Evolutionary conservation across 2,888 invertebrate genomes (phyloP).

Genomic region (Hofmannophila pseudospretella): DNA sequence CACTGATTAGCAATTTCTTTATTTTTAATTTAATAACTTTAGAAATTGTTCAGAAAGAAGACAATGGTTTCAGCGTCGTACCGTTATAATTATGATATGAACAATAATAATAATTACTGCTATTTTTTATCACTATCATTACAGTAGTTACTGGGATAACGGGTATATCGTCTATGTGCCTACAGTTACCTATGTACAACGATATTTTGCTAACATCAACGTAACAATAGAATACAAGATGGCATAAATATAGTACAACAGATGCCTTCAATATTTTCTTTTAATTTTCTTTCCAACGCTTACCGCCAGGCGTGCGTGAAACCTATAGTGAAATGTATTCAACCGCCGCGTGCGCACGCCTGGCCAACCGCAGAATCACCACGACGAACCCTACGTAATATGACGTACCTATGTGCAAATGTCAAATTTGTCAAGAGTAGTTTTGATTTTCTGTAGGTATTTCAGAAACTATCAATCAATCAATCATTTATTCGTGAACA

Average conservation of each 20-base stretch:
- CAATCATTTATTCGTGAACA: no score
- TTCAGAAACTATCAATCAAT: no score
- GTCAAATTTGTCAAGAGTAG: no score
- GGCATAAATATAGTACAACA: slow-evolving; percentile 24
- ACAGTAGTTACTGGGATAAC: slow-evolving; percentile 66
- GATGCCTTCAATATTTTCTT: slow-evolving; percentile 47
- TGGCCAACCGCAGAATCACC: no score
- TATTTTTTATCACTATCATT: slow-evolving; percentile 63
- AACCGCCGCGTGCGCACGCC: no score
- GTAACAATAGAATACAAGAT: slow-evolving; percentile 46
- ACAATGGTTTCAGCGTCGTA: slow-evolving; percentile 79
- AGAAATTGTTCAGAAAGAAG: slow-evolving; percentile 88
- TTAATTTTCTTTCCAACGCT: no score
- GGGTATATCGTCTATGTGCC: slow-evolving; percentile 60
- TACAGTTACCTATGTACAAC: slow-evolving; percentile 61
- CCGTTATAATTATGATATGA: slow-evolving; percentile 83
- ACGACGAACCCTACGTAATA: no score
- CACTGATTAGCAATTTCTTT: slow-evolving; percentile 75
- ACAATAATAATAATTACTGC: slow-evolving; percentile 79
- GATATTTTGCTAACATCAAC: slow-evolving; percentile 45
- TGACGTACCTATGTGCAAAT: no score
- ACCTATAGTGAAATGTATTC: no score
- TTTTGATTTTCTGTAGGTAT: no score
- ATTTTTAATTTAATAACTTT: slow-evolving; percentile 82
- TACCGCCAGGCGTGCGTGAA: no score